These are phyloP conservation scores for Salticus scenicus DNA, from an alignment of 2,888 invertebrate species.

Conservation along the genomic window DNA sequence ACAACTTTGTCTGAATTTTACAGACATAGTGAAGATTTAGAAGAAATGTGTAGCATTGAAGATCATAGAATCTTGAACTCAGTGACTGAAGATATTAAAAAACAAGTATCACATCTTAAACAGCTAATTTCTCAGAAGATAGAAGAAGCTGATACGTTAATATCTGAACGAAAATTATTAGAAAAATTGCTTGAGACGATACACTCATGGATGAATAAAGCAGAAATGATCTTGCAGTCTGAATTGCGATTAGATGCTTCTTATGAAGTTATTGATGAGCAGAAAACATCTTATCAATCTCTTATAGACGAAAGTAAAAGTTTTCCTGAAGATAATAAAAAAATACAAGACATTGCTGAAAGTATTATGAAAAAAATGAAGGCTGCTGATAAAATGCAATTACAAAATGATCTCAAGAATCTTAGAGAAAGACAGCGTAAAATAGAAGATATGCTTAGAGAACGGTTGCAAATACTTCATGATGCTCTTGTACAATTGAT, in stretches of 20 bases:
- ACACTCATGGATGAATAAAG: slow-evolving; percentile 92
- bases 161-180: slow-evolving; percentile 86
- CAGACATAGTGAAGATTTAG: slow-evolving; percentile 85
- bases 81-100: slow-evolving; percentile 79
- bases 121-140: slow-evolving; percentile 85
- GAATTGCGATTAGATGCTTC: slow-evolving; percentile 86
- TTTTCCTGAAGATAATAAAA: slow-evolving; percentile 71
- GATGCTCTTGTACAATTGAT: slow-evolving; percentile 88
- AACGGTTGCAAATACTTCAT: slow-evolving; percentile 84
- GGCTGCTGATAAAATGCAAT: slow-evolving; percentile 85
- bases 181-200: slow-evolving; percentile 88
- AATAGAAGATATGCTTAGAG: slow-evolving; percentile 84
- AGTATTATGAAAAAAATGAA: slow-evolving; percentile 87
- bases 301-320: slow-evolving; percentile 73
- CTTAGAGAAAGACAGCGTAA: slow-evolving; percentile 83
- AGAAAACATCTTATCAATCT: slow-evolving; percentile 81
- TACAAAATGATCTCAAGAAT: slow-evolving; percentile 88
- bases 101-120: slow-evolving; percentile 84
- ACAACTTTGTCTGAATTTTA: slow-evolving; percentile 82
- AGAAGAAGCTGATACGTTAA: slow-evolving; percentile 82
- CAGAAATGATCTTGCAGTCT: slow-evolving; percentile 88
- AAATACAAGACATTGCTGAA: slow-evolving; percentile 83
- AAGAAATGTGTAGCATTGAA: slow-evolving; percentile 87
- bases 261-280: slow-evolving; percentile 89
- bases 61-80: slow-evolving; percentile 74